Evolutionary conservation across 2,797 vertebrate genomes (phyloP).

Genomic region (Cetoscarus ocellatus): DNA sequence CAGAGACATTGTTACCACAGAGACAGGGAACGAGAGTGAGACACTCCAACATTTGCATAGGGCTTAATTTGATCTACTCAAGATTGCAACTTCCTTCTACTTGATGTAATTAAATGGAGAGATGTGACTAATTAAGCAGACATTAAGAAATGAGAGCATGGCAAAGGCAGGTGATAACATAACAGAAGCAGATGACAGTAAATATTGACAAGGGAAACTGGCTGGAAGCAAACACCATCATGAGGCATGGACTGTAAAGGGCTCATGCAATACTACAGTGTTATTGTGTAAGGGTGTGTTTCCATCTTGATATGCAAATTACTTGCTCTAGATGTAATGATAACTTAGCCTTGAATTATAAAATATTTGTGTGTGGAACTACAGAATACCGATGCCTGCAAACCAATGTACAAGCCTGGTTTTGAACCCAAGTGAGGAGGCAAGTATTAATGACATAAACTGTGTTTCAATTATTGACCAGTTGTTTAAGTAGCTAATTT

Average conservation of each 20-base stretch:
- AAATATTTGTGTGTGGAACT: constrained; percentile 7
- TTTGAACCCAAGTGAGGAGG: no score
- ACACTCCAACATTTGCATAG: constrained; percentile 84
- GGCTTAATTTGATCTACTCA: constrained; percentile 89
- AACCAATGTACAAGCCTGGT: no score
- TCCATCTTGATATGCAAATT: constrained; percentile 2
- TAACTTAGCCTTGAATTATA: not conserved
- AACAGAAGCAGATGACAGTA: constrained; percentile 69
- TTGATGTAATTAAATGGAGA: constrained; percentile 87
- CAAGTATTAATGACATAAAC: not conserved
- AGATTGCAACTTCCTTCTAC: constrained; percentile 87
- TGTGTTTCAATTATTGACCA: no score
- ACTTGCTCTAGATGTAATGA: not conserved
- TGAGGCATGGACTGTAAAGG: constrained; percentile 39
- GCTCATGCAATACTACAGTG: constrained; percentile 26
- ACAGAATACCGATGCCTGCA: not conserved
- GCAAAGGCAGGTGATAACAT: constrained; percentile 64
- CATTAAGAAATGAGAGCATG: constrained; percentile 71
- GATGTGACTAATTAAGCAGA: constrained; percentile 88
- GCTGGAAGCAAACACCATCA: constrained; percentile 63
- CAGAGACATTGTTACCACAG: constrained; percentile 74
- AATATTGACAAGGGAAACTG: constrained; percentile 81
- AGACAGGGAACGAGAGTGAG: constrained; percentile 63
- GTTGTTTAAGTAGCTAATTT: no score
- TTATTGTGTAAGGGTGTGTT: constrained; percentile 7